Base-by-base conservation (phyloP, 1,140 invertebrate species). In the Drosophila sp. region DNA sequence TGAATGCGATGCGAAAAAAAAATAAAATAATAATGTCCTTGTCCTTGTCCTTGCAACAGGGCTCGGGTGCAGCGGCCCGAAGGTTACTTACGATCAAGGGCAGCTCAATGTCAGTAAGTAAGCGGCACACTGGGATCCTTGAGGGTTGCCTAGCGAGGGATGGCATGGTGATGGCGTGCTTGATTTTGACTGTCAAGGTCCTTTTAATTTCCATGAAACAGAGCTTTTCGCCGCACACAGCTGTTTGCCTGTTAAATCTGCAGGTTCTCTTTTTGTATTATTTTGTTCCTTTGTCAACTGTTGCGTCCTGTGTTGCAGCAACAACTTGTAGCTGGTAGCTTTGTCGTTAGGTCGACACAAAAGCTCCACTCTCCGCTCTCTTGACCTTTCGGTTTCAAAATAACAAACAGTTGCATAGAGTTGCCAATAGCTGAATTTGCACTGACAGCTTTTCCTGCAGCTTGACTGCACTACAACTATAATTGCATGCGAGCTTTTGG, bases 1-100 rank as follows among this genome's bases (percentile, higher is more conserved):
- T 43, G 21, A 16, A 34, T 27, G 40, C 1, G n/a, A n/a, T n/a
- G n/a, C 4, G 21, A 59, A 36, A 29, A 0, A 14, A 9, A 7
- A 7, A 11, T 1, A 7, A 16, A 43, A 43, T 34, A 34, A 16
- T 34, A 46, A 43, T n/a, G n/a, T n/a, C n/a, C n/a, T n/a, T 13
- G 45, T 29, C 46, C 34, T 50, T 51, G 54, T 38, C 38, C 51
- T 72, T 56, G 41, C 34, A 25, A 36, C 50, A 54, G 65, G 54
- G 34, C 46, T 25, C 46, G 56, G 29, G 65, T 61, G 56, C 65
- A 61, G 40, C 50, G 51, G 59, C 34, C 8, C 34, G 72, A 82
- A 78, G 76, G 84, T 73, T 79, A 82, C 50, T 53, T 9, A 38
- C 81, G 81, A 86, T 86, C 81, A 86, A 86, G 81, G 81, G 81